Conservation (phyloP, 2,888 invertebrate genomes). For the Hypsopygia costalis region DNA sequence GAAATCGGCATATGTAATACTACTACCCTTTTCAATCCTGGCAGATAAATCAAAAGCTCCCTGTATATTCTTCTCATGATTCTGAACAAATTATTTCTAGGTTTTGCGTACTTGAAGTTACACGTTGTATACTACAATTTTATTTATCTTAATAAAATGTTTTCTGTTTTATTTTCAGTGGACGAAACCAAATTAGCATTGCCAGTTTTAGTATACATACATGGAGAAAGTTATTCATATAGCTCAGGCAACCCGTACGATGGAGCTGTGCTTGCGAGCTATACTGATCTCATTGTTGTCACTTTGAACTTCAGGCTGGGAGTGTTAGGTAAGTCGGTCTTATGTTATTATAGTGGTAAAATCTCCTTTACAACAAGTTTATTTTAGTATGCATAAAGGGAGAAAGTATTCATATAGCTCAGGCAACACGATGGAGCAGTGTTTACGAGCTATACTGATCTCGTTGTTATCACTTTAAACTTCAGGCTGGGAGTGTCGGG, state of each 20-base stretch:
- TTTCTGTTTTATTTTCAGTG: conserved; percentile 53
- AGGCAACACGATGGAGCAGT: conserved; percentile 97
- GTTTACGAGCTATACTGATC: conserved; percentile 93
- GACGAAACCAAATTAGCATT: conserved; percentile 77
- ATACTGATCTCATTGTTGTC: conserved; percentile 95
- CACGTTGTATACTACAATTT: no score
- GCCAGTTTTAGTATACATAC: conserved; percentile 91
- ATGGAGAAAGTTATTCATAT: conserved; percentile 94
- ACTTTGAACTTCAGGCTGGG: conserved; percentile 98
- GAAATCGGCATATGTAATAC: no score
- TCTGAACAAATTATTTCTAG: no score
- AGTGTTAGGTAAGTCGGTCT: conserved; percentile 83
- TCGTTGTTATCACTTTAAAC: conserved; percentile 97
- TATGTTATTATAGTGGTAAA: no score
- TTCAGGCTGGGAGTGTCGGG: conserved; percentile 95
- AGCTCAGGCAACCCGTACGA: conserved; percentile 98
- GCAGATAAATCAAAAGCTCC: no score
- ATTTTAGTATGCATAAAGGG: conserved; percentile 92
- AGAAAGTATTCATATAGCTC: conserved; percentile 95
- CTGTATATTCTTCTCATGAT: no score
- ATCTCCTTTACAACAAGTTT: no score
- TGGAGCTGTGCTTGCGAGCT: conserved; percentile 95
- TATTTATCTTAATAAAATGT: no score
- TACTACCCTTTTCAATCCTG: no score
- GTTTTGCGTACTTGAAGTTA: no score